Evolutionary conservation across 2,113 vertebrate species (phyloP).

Genomic region (Cygnus buccinator): DNA sequence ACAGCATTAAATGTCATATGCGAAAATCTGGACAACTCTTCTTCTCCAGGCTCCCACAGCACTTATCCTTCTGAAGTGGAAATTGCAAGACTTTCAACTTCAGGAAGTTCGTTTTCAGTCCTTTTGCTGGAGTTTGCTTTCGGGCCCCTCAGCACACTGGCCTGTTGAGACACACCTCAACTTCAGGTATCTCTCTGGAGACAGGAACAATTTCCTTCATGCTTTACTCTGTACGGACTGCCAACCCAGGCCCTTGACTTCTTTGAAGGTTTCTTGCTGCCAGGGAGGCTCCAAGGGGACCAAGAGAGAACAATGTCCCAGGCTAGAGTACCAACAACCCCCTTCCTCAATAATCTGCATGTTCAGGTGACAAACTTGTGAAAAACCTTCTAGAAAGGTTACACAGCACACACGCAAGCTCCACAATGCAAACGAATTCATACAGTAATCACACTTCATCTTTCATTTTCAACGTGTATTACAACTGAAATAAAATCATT

Average conservation of each 20-base stretch:
- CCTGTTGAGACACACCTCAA: background rate
- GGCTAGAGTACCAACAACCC: background rate
- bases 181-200: background rate
- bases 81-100: background rate
- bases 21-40: background rate
- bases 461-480: background rate
- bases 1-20: background rate
- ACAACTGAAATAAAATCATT: background rate
- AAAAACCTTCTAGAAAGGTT: background rate
- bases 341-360: background rate
- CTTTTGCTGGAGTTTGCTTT: background rate
- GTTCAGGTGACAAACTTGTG: rapidly evolving
- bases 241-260: background rate
- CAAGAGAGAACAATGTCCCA: background rate
- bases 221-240: background rate
- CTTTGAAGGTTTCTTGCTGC: background rate
- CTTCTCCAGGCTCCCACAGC: background rate
- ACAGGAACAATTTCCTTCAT: rapidly evolving
- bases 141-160: rapidly evolving
- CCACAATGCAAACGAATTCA: background rate
- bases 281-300: background rate
- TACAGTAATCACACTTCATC: background rate
- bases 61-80: background rate
- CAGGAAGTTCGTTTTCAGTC: background rate
- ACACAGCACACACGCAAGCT: background rate